Conservation (phyloP, 2,888 invertebrate species). For the Nasonovia ribisnigri region DNA sequence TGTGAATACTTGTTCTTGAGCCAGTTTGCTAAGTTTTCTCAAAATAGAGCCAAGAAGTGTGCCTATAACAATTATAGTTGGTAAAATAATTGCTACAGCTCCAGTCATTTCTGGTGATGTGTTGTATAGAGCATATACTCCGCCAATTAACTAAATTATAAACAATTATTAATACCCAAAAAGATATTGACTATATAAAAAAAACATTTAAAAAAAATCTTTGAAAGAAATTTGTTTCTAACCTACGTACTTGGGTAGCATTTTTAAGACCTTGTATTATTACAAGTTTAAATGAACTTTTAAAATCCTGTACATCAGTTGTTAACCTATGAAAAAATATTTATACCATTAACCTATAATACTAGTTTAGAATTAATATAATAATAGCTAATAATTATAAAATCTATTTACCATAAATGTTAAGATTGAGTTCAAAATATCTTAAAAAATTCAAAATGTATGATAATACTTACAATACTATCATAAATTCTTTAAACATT, state of each 20-base stretch:
- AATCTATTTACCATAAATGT: neutral
- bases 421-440: neutral
- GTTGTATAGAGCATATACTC: conserved; percentile 82
- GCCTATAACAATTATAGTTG: conserved; percentile 87
- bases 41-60: conserved; percentile 85
- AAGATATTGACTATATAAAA: neutral
- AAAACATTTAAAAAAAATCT: neutral
- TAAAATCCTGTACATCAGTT: conserved; percentile 96
- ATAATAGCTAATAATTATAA: neutral
- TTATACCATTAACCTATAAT: neutral
- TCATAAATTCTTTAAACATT: neutral
- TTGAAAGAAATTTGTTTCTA: conserved; percentile 21
- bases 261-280: conserved; percentile 93
- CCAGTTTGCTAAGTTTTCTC: conserved; percentile 81
- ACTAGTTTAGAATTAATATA: neutral
- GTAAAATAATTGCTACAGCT: conserved; percentile 86
- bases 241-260: conserved; percentile 79
- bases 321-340: conserved; percentile 78
- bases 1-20: conserved; percentile 82
- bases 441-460: neutral
- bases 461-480: neutral
- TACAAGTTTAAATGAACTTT: conserved; percentile 94
- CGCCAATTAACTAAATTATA: conserved; percentile 75
- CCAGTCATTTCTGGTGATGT: conserved; percentile 93
- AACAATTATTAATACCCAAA: conserved; percentile 25